phyloP scores from a whole-genome alignment of 2,113 vertebrate genomes.

The Chelonoidis abingdonii region DNA sequence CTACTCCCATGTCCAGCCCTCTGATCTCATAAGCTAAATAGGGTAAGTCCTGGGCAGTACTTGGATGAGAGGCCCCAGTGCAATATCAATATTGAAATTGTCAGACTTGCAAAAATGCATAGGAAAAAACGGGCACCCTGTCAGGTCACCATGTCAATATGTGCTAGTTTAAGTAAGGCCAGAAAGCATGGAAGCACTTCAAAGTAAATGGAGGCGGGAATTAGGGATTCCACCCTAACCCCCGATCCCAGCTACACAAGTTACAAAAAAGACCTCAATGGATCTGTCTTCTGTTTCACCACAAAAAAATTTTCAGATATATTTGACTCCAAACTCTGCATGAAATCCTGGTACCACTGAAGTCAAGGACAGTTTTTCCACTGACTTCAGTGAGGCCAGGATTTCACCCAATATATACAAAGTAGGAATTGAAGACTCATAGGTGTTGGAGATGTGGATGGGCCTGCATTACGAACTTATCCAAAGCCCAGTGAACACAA shows the following conservation, averaged over 20 bases:
- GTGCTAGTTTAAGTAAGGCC: too few species aligned
- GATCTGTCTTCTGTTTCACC: background rate
- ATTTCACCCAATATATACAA: background rate
- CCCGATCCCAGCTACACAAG: background rate
- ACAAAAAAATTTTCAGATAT: background rate
- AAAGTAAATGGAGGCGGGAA: too few species aligned
- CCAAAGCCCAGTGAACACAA: background rate
- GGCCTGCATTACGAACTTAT: background rate
- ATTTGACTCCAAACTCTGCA: background rate
- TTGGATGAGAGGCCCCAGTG: too few species aligned
- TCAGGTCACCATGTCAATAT: background rate
- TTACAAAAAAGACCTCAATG: too few species aligned
- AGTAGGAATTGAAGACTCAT: background rate
- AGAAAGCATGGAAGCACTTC: too few species aligned
- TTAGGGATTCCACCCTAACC: too few species aligned
- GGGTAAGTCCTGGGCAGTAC: too few species aligned
- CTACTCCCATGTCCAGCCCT: background rate
- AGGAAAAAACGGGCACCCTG: fast-evolving
- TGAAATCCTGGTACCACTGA: background rate
- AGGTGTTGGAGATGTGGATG: background rate
- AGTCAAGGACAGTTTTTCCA: background rate
- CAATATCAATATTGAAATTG: too few species aligned
- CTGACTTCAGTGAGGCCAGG: background rate
- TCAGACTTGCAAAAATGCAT: fast-evolving
- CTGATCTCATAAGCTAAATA: too few species aligned